Evolutionary conservation across 2,113 vertebrate species (phyloP).

Genomic region (Aplodontia rufa): DNA sequence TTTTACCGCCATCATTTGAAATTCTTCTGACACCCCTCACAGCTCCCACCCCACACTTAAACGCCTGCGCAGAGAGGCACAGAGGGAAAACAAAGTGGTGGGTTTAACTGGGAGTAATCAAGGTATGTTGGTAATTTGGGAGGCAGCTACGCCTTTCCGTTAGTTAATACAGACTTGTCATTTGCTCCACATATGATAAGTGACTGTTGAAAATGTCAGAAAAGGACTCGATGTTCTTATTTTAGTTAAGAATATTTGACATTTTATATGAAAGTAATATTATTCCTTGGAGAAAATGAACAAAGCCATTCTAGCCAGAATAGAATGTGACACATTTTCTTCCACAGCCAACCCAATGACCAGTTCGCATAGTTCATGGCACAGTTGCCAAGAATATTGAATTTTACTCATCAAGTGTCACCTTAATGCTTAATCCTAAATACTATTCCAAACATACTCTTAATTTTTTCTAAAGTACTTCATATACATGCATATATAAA

Average conservation of each 20-base stretch:
- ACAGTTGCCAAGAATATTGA: neutral
- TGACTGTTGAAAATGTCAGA: conserved; percentile 43
- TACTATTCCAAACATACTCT: neutral
- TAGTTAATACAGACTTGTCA: conserved; percentile 26
- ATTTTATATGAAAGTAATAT: conserved; percentile 57
- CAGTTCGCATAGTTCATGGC: conserved; percentile 11
- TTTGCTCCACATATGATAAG: conserved; percentile 11
- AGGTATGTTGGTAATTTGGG: neutral
- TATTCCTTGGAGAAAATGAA: conserved; percentile 61
- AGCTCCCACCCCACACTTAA: rapidly evolving
- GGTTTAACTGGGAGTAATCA: neutral
- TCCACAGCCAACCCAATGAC: neutral
- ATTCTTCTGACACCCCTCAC: neutral
- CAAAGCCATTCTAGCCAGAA: conserved; percentile 29
- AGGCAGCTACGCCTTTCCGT: neutral
- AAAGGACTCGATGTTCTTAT: conserved; percentile 47
- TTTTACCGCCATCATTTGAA: neutral
- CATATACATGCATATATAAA: neutral
- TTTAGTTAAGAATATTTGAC: conserved; percentile 65
- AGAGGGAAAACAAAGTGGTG: neutral
- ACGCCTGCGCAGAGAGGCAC: neutral
- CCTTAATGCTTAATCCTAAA: neutral
- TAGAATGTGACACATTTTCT: conserved; percentile 12
- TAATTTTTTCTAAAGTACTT: neutral
- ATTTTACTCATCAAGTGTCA: neutral